Evolutionary conservation across 2,797 vertebrate genomes (phyloP), one percentile per base, ranked within the genome.

Genomic region (Lacerta viridis): DNA sequence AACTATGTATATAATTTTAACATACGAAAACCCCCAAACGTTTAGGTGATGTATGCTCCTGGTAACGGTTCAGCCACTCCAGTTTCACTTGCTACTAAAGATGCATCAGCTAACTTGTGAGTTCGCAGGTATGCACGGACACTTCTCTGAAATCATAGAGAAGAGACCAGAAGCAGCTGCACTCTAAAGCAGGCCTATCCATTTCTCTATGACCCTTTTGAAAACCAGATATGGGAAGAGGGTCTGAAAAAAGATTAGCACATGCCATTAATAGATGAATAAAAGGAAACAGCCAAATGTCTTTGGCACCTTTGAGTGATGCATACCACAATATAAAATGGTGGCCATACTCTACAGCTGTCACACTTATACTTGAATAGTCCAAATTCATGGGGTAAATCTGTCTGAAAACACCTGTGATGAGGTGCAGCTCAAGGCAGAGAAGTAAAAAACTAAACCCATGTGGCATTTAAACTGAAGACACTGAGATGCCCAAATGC

Each of bases 161-260:
- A 72, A 80, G 68, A 72, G 29, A 29, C 5, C 17, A 55, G 41
- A 77, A 83, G 71, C 83, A 89, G 84, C 78, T 89, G 88, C 84
- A 75, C 8, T 80, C 33, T 75, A 76, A 89, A 89, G 69, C 33
- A 76, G 33, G 69, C 79, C 78, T 81, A 81, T 83, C 71, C 41
- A 50, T 80, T 89, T 89, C 88, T 80, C 29, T 36, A 23, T 39
- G 25, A 80, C 41, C 59, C 55, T 46, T 50, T 75, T 55, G 84
- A 89, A 85, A 85, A 85, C 43, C 27, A 74, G 41, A 85, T 80
- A 85, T 80, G 77, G 78, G 59, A 85, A 85, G 83, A n/a, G n/a
- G 75, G 33, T 29, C 39, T 71, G 17, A 85, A 89, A 89, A 75
- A 85, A 89, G 77, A 89, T 89, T 89, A 86, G 76, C 79, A 76